A percentile compares a stretch with the other conserved stretches of the same genome.
Evolutionary conservation across 2,888 invertebrate genomes (phyloP).

Genomic region (Atrina japonica): DNA sequence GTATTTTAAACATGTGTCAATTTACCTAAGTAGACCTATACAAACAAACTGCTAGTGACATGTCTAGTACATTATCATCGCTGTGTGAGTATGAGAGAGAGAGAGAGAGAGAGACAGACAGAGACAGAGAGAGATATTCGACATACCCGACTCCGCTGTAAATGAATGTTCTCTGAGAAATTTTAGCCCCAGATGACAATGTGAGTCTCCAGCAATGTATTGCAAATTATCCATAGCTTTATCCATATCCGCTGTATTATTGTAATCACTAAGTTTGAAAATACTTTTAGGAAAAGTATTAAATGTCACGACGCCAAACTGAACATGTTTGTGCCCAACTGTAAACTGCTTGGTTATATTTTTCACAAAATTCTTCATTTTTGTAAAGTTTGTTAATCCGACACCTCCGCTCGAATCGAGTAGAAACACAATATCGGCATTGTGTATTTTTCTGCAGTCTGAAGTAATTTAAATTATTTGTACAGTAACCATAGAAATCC

Average conservation of each 20-base stretch:
- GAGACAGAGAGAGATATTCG: too few relatives aligned
- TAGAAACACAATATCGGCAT: conserved; percentile 19
- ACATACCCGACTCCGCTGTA: background rate
- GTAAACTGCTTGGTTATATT: conserved; percentile 7
- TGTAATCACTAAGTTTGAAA: conserved; percentile 1
- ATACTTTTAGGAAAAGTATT: background rate
- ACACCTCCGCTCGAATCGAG: conserved; percentile 26
- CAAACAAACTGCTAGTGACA: too few relatives aligned
- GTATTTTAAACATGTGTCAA: too few relatives aligned
- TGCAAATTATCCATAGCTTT: background rate
- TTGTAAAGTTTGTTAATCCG: conserved; percentile 5
- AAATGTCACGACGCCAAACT: conserved; percentile 12
- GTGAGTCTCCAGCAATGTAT: conserved; percentile 2
- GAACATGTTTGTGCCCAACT: background rate
- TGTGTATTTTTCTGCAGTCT: conserved; percentile 5
- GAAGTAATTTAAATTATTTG: too few relatives aligned
- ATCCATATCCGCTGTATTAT: background rate
- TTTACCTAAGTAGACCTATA: too few relatives aligned
- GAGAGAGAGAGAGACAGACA: too few relatives aligned
- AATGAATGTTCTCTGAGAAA: conserved; percentile 1
- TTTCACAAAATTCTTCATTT: conserved; percentile 10
- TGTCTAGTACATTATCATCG: too few relatives aligned
- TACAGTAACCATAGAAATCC: too few relatives aligned
- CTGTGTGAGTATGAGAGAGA: too few relatives aligned
- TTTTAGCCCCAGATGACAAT: conserved; percentile 3